Evolutionary conservation across 2,113 vertebrate species (phyloP).

Genomic region (Melierax canorus): DNA sequence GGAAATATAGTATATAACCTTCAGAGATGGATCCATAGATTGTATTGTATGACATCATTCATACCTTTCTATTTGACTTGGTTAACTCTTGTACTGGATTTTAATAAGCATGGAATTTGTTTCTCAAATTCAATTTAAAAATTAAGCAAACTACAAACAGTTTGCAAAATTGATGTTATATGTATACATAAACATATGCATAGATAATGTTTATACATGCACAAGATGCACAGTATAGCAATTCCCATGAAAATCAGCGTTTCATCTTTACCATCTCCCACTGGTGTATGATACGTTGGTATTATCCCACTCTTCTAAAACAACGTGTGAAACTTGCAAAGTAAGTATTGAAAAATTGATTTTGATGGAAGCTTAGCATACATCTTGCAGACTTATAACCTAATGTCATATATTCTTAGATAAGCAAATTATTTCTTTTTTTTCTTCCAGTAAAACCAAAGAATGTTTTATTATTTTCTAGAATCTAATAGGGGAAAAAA

Average conservation of each 20-base stretch:
- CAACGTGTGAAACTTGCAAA: fast-evolving
- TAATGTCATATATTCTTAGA: neutral
- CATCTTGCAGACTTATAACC: neutral
- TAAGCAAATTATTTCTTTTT: neutral
- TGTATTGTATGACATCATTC: neutral
- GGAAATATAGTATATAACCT: neutral
- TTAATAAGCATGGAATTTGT: neutral
- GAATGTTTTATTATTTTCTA: neutral
- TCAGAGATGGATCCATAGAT: neutral
- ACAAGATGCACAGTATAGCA: neutral
- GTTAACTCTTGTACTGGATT: neutral
- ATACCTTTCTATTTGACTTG: neutral
- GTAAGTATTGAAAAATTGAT: neutral
- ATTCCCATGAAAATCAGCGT: neutral
- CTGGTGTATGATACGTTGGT: neutral
- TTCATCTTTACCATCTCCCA: neutral
- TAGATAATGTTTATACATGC: neutral
- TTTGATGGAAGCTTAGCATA: neutral
- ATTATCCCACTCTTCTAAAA: neutral
- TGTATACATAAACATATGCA: neutral
- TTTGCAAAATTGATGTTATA: neutral
- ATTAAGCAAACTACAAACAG: neutral
- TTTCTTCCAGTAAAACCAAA: neutral
- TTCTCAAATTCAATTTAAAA: neutral
- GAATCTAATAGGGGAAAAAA: neutral